Conservation (phyloP, 2,113 vertebrate genomes). For the Pomatostomus ruficeps region DNA sequence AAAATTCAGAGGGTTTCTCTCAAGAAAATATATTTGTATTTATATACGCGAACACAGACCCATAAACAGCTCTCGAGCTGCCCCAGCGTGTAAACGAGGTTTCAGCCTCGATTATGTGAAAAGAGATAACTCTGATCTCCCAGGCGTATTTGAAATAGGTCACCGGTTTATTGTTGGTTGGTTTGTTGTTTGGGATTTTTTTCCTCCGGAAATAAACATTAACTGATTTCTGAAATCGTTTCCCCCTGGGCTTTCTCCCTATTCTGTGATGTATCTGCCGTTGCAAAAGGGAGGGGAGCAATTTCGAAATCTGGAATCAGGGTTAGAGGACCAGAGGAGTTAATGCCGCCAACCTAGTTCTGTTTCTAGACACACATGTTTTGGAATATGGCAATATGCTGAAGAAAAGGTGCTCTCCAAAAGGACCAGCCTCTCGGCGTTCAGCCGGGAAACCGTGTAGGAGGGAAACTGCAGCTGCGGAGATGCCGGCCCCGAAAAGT, state of each 20-base stretch:
- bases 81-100: neutral
- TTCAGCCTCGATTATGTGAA: neutral
- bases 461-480: neutral
- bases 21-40: neutral
- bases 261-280: neutral
- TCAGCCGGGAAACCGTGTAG: neutral
- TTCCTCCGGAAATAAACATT: neutral
- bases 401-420: neutral
- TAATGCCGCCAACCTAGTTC: neutral
- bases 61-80: neutral
- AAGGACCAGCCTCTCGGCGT: neutral
- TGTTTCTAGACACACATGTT: neutral
- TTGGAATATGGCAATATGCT: neutral
- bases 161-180: neutral
- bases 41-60: neutral
- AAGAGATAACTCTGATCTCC: neutral
- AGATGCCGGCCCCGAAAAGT: neutral
- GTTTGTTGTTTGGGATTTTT: neutral
- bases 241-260: neutral
- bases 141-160: neutral
- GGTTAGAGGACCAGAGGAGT: neutral
- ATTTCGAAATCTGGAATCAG: neutral
- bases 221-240: neutral
- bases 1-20: neutral
- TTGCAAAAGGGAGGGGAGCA: neutral